Evolutionary conservation across 2,888 invertebrate species (phyloP).

Genomic region (Epistrophe eligans): DNA sequence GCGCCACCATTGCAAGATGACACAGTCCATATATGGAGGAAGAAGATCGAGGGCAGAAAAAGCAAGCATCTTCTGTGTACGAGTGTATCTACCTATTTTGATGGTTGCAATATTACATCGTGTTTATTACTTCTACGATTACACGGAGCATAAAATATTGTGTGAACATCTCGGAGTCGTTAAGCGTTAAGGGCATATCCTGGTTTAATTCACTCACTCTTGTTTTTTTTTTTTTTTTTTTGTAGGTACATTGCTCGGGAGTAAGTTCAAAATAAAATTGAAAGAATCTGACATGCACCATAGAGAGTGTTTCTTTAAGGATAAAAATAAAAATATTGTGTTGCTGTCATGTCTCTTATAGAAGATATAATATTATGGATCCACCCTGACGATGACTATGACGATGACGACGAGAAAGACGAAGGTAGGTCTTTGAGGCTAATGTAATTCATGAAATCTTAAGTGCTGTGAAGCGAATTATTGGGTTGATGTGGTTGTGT

Average conservation of each 20-base stretch:
- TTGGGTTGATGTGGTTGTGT: constrained; percentile 16
- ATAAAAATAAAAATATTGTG: background rate
- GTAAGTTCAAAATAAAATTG: constrained; percentile 20
- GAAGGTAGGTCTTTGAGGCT: constrained; percentile 5
- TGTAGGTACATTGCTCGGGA: no score
- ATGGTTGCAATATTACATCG: constrained; percentile 40
- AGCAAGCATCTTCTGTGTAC: background rate
- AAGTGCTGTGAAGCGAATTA: constrained; percentile 42
- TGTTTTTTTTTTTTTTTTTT: no score
- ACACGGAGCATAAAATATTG: constrained; percentile 39
- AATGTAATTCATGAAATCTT: constrained; percentile 38
- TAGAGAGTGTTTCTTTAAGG: background rate
- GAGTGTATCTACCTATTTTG: constrained; percentile 1
- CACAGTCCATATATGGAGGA: background rate
- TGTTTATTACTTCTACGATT: constrained; percentile 46
- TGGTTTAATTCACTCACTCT: constrained; percentile 26
- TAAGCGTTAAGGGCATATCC: constrained; percentile 32
- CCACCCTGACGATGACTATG: background rate
- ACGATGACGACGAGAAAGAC: no score
- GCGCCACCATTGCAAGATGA: constrained; percentile 1
- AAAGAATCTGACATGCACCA: constrained; percentile 7
- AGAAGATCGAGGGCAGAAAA: background rate
- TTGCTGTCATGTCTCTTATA: background rate
- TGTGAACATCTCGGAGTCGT: constrained; percentile 28
- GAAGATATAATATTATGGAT: no score